Conservation (phyloP, 2,888 invertebrate genomes). For the Linyphia triangularis region DNA sequence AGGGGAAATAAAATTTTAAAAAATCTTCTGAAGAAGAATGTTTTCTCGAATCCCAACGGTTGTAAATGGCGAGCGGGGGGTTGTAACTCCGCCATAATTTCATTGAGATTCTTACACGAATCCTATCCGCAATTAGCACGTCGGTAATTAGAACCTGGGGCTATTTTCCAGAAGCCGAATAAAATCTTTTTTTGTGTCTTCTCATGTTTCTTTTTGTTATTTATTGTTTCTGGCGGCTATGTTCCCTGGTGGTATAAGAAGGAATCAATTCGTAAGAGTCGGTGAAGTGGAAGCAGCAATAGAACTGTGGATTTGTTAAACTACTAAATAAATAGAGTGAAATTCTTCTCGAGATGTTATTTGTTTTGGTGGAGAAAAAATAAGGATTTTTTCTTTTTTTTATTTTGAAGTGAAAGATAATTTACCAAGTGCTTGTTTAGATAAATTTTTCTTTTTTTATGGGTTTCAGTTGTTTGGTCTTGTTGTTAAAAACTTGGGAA, state of each 20-base stretch:
- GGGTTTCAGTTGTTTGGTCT: background rate
- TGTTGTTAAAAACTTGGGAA: background rate
- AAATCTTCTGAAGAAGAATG: background rate
- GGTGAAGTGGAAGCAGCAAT: slow-evolving; percentile 34
- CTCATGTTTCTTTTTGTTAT: slow-evolving; percentile 33
- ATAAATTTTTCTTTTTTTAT: background rate
- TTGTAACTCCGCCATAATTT: slow-evolving; percentile 59
- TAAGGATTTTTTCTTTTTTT: background rate
- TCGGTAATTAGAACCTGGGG: slow-evolving; percentile 63
- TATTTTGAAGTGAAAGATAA: background rate
- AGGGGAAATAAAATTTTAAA: slow-evolving; percentile 7
- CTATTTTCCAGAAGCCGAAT: slow-evolving; percentile 54
- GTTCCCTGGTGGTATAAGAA: slow-evolving; percentile 8
- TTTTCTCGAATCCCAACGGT: slow-evolving; percentile 49
- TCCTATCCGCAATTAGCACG: slow-evolving; percentile 58
- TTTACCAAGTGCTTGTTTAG: background rate
- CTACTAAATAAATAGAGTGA: slow-evolving; percentile 48
- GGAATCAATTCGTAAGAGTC: slow-evolving; percentile 32
- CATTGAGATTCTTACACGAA: slow-evolving; percentile 61
- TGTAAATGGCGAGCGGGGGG: slow-evolving; percentile 38
- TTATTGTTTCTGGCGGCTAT: slow-evolving; percentile 35
- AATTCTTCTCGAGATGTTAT: slow-evolving; percentile 9
- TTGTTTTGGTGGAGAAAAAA: background rate
- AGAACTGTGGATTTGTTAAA: slow-evolving; percentile 59
- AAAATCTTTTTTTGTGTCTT: slow-evolving; percentile 20